Percentiles rank a stretch among this genome's conserved stretches.
These are phyloP conservation scores for Cottoperca gobio DNA, from an alignment of 2,797 vertebrate genomes.

Conservation along the genomic window DNA sequence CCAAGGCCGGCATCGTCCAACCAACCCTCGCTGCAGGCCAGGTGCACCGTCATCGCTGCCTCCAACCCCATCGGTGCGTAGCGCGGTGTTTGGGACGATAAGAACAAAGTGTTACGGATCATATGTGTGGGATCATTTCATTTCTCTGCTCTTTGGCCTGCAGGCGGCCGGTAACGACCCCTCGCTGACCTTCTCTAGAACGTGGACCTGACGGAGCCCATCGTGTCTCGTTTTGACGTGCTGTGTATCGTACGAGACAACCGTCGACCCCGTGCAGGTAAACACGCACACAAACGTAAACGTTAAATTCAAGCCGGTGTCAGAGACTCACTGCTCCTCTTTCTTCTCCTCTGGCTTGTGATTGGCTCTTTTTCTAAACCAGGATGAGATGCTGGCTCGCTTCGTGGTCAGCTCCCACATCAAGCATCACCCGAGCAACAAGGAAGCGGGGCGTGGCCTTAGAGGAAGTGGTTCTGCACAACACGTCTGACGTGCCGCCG, in stretches of 20 bases:
- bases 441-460: slow-evolving; percentile 83
- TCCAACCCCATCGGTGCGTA: slow-evolving; percentile 94
- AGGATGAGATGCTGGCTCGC: slow-evolving; percentile 99
- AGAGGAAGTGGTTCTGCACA: slow-evolving; percentile 89
- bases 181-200: slow-evolving; percentile 96
- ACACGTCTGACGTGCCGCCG: slow-evolving; percentile 89
- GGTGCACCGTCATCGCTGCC: slow-evolving; percentile 95
- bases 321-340: background rate
- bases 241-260: slow-evolving; percentile 96
- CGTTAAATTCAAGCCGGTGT: no score
- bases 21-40: slow-evolving; percentile 96
- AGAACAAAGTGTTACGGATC: background rate
- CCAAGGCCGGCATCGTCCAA: slow-evolving; percentile 97
- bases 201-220: slow-evolving; percentile 96
- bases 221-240: slow-evolving; percentile 95
- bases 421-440: slow-evolving; percentile 95
- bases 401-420: slow-evolving; percentile 97
- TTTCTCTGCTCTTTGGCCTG: background rate
- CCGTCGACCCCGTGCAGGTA: slow-evolving; percentile 96
- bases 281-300: no score
- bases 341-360: background rate
- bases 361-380: background rate
- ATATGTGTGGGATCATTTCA: background rate
- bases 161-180: slow-evolving; percentile 97
- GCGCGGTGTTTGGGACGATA: background rate